Percentiles rank a stretch among this genome's conserved stretches.
These are phyloP conservation scores for Gymnoscopelus braueri DNA, from an alignment of 2,797 vertebrate genomes.

Conservation along the genomic window DNA sequence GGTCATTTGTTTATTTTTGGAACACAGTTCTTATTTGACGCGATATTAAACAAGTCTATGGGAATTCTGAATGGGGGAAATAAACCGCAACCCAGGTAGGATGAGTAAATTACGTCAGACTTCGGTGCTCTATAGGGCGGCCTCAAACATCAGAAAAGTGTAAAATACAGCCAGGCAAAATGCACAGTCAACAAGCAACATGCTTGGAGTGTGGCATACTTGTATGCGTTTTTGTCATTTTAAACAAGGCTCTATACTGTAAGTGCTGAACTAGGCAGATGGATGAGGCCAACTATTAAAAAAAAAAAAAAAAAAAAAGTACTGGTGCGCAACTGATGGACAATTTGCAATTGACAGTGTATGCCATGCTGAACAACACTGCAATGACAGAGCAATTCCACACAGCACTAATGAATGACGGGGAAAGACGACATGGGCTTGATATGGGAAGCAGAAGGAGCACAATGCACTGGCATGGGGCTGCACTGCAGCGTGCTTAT, in stretches of 20 bases:
- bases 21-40: no score
- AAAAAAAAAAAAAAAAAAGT: conserved; percentile 34
- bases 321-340: conserved; percentile 22
- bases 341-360: conserved; percentile 27
- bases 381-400: conserved; percentile 55
- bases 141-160: conserved; percentile 16
- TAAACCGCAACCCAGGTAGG: no score
- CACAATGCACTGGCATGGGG: conserved; percentile 71
- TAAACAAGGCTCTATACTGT: conserved; percentile 16
- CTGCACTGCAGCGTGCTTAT: conserved; percentile 65
- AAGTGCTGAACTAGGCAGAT: conserved; percentile 7
- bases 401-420: conserved; percentile 58
- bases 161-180: conserved; percentile 57
- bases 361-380: conserved; percentile 66
- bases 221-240: conserved; percentile 11
- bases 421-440: conserved; percentile 60
- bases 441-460: conserved; percentile 55
- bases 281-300: conserved; percentile 12
- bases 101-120: no score
- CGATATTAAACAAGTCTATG: no score
- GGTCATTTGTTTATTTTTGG: no score
- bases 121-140: no score
- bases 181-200: conserved; percentile 66
- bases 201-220: conserved; percentile 59
- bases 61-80: no score